Evolutionary conservation across 2,888 invertebrate genomes (phyloP).

Genomic region (Rutpela maculata): DNA sequence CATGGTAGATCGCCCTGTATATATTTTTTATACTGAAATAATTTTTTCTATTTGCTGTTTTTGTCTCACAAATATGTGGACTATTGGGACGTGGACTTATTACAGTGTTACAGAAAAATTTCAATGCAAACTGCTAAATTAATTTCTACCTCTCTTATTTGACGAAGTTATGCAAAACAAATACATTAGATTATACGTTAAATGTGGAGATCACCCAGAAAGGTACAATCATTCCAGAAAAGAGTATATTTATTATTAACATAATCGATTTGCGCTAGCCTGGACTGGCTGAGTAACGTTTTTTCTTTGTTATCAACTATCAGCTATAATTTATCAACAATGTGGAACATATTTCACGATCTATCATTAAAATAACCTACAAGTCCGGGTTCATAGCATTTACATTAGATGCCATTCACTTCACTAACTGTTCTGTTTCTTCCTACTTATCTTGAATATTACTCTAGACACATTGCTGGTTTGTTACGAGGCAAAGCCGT

Average conservation of each 20-base stretch:
- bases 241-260: constrained; percentile 20
- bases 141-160: neutral
- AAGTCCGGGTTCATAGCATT: constrained; percentile 41
- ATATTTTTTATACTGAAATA: no score
- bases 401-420: constrained; percentile 37
- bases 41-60: no score
- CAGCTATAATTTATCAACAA: constrained; percentile 35
- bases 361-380: constrained; percentile 37
- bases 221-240: constrained; percentile 16
- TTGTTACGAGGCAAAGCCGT: constrained; percentile 12
- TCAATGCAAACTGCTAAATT: neutral
- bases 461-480: constrained; percentile 14
- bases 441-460: constrained; percentile 32
- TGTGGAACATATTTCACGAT: constrained; percentile 37
- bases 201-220: constrained; percentile 12
- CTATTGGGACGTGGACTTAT: no score
- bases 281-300: constrained; percentile 4
- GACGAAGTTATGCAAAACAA: neutral
- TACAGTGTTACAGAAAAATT: no score
- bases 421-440: constrained; percentile 36
- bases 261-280: constrained; percentile 36
- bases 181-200: constrained; percentile 11
- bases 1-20: no score
- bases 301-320: constrained; percentile 32
- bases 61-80: no score